phyloP scores from a whole-genome alignment of 2,797 vertebrate genomes.

The Mus minutoides region DNA sequence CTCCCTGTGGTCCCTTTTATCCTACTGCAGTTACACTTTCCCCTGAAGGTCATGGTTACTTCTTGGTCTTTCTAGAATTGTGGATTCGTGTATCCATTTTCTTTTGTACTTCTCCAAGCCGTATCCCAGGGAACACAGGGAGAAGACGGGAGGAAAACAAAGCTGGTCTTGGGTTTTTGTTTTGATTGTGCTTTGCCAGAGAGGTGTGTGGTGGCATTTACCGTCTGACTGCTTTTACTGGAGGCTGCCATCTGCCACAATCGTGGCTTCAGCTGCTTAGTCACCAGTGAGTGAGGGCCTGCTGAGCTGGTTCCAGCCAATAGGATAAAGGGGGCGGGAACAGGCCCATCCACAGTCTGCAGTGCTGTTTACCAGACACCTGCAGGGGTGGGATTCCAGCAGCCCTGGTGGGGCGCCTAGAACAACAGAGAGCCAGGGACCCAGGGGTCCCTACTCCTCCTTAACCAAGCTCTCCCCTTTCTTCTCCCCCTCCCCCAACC shows the following conservation, averaged over 20 bases:
- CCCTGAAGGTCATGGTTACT: background rate
- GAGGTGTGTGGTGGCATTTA: conserved; percentile 54
- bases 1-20: accelerated
- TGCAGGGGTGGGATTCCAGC: background rate
- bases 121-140: background rate
- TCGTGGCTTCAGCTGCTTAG: conserved; percentile 50
- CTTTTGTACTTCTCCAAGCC: background rate
- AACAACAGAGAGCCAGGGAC: background rate
- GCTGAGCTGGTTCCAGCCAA: conserved; percentile 67
- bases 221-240: conserved; percentile 64
- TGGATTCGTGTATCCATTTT: background rate
- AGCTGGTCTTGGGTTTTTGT: background rate
- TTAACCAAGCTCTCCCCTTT: no score
- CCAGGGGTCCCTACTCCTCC: accelerated
- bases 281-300: background rate
- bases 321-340: background rate
- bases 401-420: background rate
- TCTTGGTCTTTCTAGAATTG: background rate
- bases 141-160: background rate
- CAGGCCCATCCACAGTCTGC: background rate
- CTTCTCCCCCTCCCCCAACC: background rate
- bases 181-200: background rate
- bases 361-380: background rate
- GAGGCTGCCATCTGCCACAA: conserved; percentile 80
- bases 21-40: background rate